Conservation (phyloP, 2,888 invertebrate genomes). For the Netelia fuscicornis region DNA sequence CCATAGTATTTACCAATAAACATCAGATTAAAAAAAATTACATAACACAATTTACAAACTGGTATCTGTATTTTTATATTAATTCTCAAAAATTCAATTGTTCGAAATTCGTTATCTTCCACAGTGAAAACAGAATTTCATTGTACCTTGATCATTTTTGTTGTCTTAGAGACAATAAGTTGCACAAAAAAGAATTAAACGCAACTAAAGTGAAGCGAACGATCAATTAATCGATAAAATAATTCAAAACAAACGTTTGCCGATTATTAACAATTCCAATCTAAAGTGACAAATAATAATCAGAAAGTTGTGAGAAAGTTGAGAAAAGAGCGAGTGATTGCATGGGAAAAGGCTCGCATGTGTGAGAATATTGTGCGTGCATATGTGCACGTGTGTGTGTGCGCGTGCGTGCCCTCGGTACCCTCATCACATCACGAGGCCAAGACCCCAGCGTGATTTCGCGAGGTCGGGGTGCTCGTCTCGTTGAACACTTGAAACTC, state of each 20-base stretch:
- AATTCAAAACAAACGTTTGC: too few relatives aligned
- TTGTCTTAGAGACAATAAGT: too few relatives aligned
- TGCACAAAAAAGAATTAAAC: too few relatives aligned
- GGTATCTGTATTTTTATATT: neutral
- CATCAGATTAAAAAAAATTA: neutral
- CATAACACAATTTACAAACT: neutral
- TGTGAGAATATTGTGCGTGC: neutral
- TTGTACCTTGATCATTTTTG: too few relatives aligned
- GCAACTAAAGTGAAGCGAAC: too few relatives aligned
- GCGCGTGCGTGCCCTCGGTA: conserved; percentile 63
- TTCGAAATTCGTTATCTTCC: neutral
- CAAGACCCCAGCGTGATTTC: conserved; percentile 61
- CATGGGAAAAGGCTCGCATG: neutral
- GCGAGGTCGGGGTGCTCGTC: conserved; percentile 56
- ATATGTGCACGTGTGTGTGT: neutral
- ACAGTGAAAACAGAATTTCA: neutral
- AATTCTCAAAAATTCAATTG: neutral
- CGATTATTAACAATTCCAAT: too few relatives aligned
- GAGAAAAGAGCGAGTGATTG: too few relatives aligned
- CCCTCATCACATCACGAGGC: conserved; percentile 74
- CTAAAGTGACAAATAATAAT: too few relatives aligned
- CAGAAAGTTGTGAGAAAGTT: too few relatives aligned
- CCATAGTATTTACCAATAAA: neutral
- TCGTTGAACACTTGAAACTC: conserved; percentile 75
- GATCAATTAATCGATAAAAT: too few relatives aligned